Evolutionary conservation across 2,113 vertebrate genomes (phyloP), one percentile per base, ranked within the genome.

Genomic region (Bufo gargarizans): DNA sequence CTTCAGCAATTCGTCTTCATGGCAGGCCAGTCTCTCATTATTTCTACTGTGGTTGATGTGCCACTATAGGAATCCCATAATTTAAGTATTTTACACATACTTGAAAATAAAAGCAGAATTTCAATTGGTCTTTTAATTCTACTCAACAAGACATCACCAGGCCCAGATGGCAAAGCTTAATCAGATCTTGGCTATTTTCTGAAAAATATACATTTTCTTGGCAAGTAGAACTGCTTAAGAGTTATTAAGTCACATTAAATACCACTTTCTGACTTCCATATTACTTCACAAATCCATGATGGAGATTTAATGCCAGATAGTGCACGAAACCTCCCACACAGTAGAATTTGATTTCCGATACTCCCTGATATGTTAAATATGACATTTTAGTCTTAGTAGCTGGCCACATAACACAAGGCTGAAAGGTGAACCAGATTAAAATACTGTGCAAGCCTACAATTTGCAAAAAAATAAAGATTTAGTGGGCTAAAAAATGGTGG

Each of bases 361-460:
- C 87, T 89, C 87, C 87, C 87, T 89, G 86, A 88, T 88, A 89
- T 55, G 81, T 89, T 78, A 84, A 89, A 84, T 43, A 67, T 43
- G 87, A 69, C 55, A 56, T 87, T 69, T 79, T 69, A 86, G 49
- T 86, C 22, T 61, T 88, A 74, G 56, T 67, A 84, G 19, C 81
- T 88, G 80, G 43, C 72, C 82, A 78, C 81, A 12, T 63, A 89
- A 84, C 87, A 78, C 49, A 11, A 69, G 69, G 82, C 76, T 83
- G 69, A 76, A 67, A 50, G 53, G 81, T 89, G 87, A 89, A 77
- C 87, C 87, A 89, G 82, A 78, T 77, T 84, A 77, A 88, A 88
- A 83, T 77, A 88, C 87, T 88, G 87, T 88, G 87, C 87, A 88
- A 88, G 81, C 69, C 77, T 81, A 79, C 47, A 17, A 69, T 82